Conservation (phyloP, 2,888 invertebrate genomes). For the Tenodera sinensis region DNA sequence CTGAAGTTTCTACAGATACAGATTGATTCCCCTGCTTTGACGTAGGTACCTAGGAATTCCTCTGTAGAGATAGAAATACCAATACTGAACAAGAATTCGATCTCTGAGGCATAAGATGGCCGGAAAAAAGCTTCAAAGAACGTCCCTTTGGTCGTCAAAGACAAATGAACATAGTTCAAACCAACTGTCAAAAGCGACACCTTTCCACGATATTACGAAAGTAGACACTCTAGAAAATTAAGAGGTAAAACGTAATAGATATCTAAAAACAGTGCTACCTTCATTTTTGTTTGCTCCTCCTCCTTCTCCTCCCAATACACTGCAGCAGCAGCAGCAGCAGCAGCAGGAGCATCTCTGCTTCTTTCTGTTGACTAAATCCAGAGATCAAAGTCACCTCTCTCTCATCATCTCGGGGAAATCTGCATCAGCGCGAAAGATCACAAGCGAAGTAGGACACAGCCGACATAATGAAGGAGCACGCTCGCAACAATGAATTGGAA, state of each 20-base stretch:
- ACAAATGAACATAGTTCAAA: background rate
- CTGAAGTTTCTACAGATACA: too few relatives aligned
- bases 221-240: background rate
- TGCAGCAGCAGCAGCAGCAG: too few relatives aligned
- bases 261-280: background rate
- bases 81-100: too few relatives aligned
- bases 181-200: background rate
- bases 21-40: too few relatives aligned
- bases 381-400: slow-evolving; percentile 1
- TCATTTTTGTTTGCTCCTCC: background rate
- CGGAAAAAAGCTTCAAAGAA: background rate
- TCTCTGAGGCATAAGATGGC: background rate
- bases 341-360: too few relatives aligned
- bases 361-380: background rate
- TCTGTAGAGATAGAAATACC: too few relatives aligned
- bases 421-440: slow-evolving; percentile 9
- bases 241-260: background rate
- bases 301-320: background rate
- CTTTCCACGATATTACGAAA: background rate
- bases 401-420: background rate
- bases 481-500: background rate
- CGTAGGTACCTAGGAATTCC: too few relatives aligned
- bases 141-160: too few relatives aligned
- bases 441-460: background rate
- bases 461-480: background rate